A percentile compares a stretch with the other conserved stretches of the same genome.
Evolutionary conservation across 1,140 invertebrate genomes (phyloP).

Genomic region (Chionoecetes opilio): DNA sequence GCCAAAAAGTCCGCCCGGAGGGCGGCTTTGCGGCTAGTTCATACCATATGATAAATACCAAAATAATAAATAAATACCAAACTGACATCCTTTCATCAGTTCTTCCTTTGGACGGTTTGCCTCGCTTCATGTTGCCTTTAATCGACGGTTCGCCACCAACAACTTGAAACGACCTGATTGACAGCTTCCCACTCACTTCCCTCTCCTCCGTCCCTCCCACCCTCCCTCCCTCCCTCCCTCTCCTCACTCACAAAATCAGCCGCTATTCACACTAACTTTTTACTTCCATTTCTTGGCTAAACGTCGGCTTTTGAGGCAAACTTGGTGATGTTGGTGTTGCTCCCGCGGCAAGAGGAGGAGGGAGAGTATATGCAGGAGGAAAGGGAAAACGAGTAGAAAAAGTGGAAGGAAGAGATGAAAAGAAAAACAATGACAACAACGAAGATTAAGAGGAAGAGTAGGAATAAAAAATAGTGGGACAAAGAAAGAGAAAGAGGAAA

Average conservation of each 20-base stretch:
- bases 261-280: slow-evolving; percentile 5
- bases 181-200: background rate
- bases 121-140: background rate
- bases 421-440: background rate
- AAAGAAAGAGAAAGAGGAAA: background rate
- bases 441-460: background rate
- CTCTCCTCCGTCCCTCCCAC: background rate
- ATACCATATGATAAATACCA: too few species aligned
- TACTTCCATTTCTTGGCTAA: background rate
- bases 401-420: background rate
- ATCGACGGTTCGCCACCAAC: background rate
- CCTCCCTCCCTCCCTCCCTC: background rate
- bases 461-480: background rate
- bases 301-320: background rate
- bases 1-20: too few species aligned
- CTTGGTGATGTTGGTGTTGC: background rate
- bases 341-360: background rate
- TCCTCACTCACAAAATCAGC: background rate
- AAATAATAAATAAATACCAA: too few species aligned
- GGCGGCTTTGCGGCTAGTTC: too few species aligned
- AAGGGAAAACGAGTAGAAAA: background rate
- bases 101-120: background rate
- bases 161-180: background rate
- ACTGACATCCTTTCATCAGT: too few species aligned
- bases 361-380: background rate